A percentile compares a stretch with the other conserved stretches of the same genome.
Conservation (phyloP, 2,888 invertebrate species). For the Oligia fasciuncula region DNA sequence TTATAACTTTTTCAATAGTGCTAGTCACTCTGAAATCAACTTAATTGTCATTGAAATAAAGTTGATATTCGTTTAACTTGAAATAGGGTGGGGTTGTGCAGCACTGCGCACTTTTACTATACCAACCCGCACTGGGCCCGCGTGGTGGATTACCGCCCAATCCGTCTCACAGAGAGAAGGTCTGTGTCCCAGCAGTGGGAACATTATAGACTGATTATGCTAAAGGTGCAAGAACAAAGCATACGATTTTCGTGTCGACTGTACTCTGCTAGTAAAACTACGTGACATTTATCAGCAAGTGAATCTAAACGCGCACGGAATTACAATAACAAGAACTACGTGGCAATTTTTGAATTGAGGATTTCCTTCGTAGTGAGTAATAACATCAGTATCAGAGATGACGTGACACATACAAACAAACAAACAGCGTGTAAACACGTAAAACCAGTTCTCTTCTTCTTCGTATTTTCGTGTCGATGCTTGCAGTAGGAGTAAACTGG, state of each 20-base stretch:
- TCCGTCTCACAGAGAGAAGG: neutral
- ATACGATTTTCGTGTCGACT: constrained; percentile 26
- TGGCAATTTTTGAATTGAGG: constrained; percentile 36
- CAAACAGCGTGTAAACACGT: neutral
- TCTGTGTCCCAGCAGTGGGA: neutral
- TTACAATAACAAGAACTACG: constrained; percentile 55
- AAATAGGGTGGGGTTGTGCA: too few species aligned
- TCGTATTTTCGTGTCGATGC: neutral
- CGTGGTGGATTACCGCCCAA: neutral
- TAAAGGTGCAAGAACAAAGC: neutral
- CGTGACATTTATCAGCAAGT: constrained; percentile 63
- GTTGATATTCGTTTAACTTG: too few species aligned
- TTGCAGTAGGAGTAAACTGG: neutral
- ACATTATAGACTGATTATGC: neutral
- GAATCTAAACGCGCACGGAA: constrained; percentile 48
- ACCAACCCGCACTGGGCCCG: neutral
- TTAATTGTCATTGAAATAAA: too few species aligned
- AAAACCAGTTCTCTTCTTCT: neutral
- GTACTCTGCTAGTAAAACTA: constrained; percentile 42
- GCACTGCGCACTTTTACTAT: too few species aligned
- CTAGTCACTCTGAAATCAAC: too few species aligned
- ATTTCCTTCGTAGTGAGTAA: constrained; percentile 49
- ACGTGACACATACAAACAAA: constrained; percentile 19
- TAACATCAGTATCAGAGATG: neutral
- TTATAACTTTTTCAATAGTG: too few species aligned